Evolutionary conservation across 2,888 invertebrate genomes (phyloP), one percentile per base, ranked within the genome.

Genomic region (Ormyrus pomaceus): DNA sequence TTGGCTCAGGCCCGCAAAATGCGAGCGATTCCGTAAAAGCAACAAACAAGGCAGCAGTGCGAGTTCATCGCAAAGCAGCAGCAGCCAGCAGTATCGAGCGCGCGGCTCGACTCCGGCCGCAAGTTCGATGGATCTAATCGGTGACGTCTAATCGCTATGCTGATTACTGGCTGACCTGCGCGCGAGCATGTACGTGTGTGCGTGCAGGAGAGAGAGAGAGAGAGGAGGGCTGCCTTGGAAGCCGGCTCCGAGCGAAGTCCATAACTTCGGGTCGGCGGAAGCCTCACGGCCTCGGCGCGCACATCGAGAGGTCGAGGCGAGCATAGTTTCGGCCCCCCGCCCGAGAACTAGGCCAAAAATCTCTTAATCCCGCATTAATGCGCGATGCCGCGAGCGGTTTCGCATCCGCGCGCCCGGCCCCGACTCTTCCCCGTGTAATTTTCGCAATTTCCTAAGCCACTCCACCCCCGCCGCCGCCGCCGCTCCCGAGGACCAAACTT

Each of bases 91-190:
- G 45, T 62, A 62, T 62, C 66, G 61, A 45, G 51, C 51, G 34
- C 34, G 59, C 58, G 48, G 19, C 70, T 50, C 70, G 45, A 11
- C 70, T n/a, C 10, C 13, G 45, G 46, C 61, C 61, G 71, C 61
- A 59, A 61, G 51, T 51, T 61, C 61, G 59, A 58, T 34, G 64
- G n/a, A 58, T 65, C 74, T 74, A 74, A 74, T 74, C 74, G 74
- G 58, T 66, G 65, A n/a, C 56, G 50, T 74, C 74, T 74, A 74
- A 74, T 65, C 74, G 65, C 58, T 65, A 34, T 74, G 65, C 65
- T 74, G 74, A 74, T 65, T 65, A 74, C 65, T 55, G 58, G 34
- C 65, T 34, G 34, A 34, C 34, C 34, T 34, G 34, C 46, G 11
- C 61, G 61, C 11, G 45, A 2, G 34, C 34, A 19, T 19, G 19